A percentile compares a stretch with the other conserved stretches of the same genome.
These are phyloP conservation scores for Temnothorax rugatulus DNA, from an alignment of 2,888 invertebrate genomes.

Conservation along the genomic window DNA sequence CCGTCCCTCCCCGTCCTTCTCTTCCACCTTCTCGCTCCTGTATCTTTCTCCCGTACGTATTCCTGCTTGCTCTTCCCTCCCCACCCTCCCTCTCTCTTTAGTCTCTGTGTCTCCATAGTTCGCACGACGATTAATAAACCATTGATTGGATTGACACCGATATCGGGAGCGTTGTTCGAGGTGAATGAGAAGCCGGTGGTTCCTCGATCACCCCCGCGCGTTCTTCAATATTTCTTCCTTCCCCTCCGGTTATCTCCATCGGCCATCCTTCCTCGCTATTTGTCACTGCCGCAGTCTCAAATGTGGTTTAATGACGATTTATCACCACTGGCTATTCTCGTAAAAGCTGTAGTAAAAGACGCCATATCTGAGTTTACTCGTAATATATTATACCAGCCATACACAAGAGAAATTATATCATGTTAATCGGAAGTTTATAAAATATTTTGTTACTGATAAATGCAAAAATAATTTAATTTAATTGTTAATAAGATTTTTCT, in stretches of 20 bases:
- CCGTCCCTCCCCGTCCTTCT: slow-evolving; percentile 59
- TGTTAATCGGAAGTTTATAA: neutral
- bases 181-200: slow-evolving; percentile 78
- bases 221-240: slow-evolving; percentile 55
- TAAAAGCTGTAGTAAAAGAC: neutral
- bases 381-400: neutral
- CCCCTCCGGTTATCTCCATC: slow-evolving; percentile 22
- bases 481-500: neutral
- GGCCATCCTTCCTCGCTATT: slow-evolving; percentile 34
- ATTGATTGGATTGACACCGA: slow-evolving; percentile 85
- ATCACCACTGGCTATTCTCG: slow-evolving; percentile 13
- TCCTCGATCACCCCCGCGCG: slow-evolving; percentile 48
- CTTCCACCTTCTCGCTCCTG: slow-evolving; percentile 14
- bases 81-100: slow-evolving; percentile 59
- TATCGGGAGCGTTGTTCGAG: slow-evolving; percentile 79
- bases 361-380: neutral
- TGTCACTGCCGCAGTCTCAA: slow-evolving; percentile 38
- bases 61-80: slow-evolving; percentile 26
- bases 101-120: slow-evolving; percentile 74
- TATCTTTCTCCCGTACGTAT: slow-evolving; percentile 36
- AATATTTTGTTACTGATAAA: neutral
- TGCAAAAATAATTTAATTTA: slow-evolving; percentile 6
- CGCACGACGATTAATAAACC: slow-evolving; percentile 84
- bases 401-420: neutral
- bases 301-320: slow-evolving; percentile 43